Evolutionary conservation across 2,797 vertebrate species (phyloP).

Genomic region (Limosa lapponica): DNA sequence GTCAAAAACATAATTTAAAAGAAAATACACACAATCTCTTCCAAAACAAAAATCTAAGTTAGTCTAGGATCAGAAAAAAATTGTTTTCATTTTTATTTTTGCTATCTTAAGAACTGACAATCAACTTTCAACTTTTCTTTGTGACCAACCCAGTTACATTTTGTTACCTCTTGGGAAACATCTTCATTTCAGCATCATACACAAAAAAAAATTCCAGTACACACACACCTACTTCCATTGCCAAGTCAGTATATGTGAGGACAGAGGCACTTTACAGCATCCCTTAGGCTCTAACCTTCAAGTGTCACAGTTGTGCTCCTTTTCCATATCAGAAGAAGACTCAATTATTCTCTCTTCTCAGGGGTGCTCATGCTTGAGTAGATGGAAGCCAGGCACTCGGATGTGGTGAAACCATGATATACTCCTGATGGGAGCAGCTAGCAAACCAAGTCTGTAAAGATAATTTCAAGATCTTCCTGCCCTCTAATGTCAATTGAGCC

Average conservation of each 20-base stretch:
- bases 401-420: neutral
- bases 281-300: neutral
- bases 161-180: neutral
- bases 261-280: neutral
- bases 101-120: neutral
- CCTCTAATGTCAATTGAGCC: neutral
- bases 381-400: neutral
- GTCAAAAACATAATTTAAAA: neutral
- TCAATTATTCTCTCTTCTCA: neutral
- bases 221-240: neutral
- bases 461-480: neutral
- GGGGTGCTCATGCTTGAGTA: fast-evolving
- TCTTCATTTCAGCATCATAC: neutral
- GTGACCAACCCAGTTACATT: neutral
- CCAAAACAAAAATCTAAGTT: neutral
- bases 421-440: neutral
- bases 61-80: neutral
- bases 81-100: neutral
- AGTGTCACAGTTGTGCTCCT: neutral
- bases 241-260: fast-evolving
- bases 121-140: neutral
- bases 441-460: fast-evolving
- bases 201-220: neutral
- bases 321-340: neutral
- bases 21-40: neutral